Conservation (phyloP, 2,113 vertebrate species). For the Sus scrofa region DNA sequence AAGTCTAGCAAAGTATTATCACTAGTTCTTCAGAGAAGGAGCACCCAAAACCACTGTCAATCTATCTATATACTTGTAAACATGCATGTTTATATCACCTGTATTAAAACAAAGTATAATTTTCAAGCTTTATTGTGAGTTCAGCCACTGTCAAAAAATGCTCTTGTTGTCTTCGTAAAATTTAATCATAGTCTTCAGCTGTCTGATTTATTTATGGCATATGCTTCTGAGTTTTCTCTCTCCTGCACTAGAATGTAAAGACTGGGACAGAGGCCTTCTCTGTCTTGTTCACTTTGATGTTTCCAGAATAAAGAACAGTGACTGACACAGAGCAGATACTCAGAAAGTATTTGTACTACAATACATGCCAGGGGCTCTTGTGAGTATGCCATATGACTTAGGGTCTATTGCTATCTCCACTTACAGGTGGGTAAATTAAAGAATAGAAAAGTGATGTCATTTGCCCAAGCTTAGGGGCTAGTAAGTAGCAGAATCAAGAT, state of each 20-base stretch:
- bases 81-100: fast-evolving
- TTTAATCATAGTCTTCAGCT: background rate
- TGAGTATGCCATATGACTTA: background rate
- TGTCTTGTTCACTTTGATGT: background rate
- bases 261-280: background rate
- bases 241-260: background rate
- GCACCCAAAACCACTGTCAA: background rate
- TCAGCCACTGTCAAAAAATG: background rate
- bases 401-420: background rate
- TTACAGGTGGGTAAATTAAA: background rate
- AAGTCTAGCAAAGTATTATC: background rate
- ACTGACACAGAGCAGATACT: background rate
- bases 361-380: background rate
- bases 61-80: background rate
- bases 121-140: background rate
- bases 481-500: background rate
- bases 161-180: background rate
- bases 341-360: background rate
- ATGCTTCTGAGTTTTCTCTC: background rate
- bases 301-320: background rate
- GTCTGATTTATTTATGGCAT: background rate
- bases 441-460: background rate
- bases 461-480: background rate
- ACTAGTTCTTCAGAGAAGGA: background rate
- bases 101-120: background rate